These are phyloP conservation scores for Pollicipes pollicipes DNA, from an alignment of 1,140 invertebrate species.

Conservation along the genomic window DNA sequence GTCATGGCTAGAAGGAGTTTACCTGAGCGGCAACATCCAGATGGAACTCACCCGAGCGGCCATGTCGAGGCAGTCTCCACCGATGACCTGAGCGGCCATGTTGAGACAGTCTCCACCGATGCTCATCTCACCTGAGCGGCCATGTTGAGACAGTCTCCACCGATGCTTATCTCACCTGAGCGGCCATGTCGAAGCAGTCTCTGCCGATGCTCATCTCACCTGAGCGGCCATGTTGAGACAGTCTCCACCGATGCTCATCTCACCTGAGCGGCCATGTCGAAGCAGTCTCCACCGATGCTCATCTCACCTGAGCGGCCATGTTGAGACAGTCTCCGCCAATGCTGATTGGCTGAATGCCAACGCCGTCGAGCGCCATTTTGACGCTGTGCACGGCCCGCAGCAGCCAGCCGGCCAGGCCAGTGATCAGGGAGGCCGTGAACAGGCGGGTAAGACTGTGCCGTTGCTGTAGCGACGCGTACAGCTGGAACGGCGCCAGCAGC, in stretches of 20 bases:
- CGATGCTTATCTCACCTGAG: no score
- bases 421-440: constrained; percentile 63
- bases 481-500: constrained; percentile 67
- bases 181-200: no score
- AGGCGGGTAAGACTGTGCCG: constrained; percentile 78
- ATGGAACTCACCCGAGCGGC: no score
- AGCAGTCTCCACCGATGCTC: constrained; percentile 67
- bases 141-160: no score
- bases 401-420: constrained; percentile 67
- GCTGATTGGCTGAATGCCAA: constrained; percentile 48
- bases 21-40: no score
- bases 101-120: no score
- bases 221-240: constrained; percentile 79
- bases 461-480: constrained; percentile 69
- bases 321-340: constrained; percentile 79
- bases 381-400: constrained; percentile 75
- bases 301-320: constrained; percentile 60
- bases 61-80: no score
- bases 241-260: constrained; percentile 55
- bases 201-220: no score
- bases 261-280: constrained; percentile 75
- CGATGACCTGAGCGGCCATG: no score
- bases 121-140: no score
- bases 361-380: constrained; percentile 74
- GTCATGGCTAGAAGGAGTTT: no score